Percentiles rank a stretch among this genome's conserved stretches.
These are phyloP conservation scores for Brienomyrus brachyistius DNA, from an alignment of 2,113 vertebrate genomes.

Conservation along the genomic window DNA sequence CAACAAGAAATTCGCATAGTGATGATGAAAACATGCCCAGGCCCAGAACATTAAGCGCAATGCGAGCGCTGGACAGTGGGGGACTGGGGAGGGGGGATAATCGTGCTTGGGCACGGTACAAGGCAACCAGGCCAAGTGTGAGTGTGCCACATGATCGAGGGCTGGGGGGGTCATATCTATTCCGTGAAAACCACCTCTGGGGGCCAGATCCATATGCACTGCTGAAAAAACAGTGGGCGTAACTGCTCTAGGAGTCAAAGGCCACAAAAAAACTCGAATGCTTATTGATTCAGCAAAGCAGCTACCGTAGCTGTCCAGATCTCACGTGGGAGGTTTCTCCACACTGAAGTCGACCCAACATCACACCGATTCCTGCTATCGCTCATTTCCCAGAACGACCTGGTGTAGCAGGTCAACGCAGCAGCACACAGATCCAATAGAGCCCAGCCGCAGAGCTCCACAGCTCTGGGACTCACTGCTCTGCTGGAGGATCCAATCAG, in stretches of 20 bases:
- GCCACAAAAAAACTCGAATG: not conserved
- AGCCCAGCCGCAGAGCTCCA: not conserved
- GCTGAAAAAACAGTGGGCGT: not conserved
- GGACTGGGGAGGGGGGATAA: not conserved
- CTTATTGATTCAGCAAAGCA: conserved; percentile 1
- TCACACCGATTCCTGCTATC: not conserved
- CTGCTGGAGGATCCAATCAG: not conserved
- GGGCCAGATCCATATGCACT: not conserved
- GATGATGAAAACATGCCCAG: not conserved
- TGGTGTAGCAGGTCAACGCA: not conserved
- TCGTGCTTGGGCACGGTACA: not conserved
- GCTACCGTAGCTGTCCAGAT: not conserved
- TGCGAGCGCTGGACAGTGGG: not conserved
- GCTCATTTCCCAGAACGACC: not conserved
- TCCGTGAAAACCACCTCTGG: not conserved
- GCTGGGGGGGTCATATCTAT: not conserved
- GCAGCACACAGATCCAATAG: not conserved
- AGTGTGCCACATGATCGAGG: not conserved
- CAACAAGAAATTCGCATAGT: not conserved
- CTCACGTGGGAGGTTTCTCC: not conserved
- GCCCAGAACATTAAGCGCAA: not conserved
- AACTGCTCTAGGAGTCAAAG: not conserved
- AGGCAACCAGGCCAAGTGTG: not conserved
- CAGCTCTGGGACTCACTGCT: not conserved
- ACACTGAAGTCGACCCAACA: not conserved